phyloP scores from a whole-genome alignment of 2,888 invertebrate genomes.

The Plagodis pulveraria region DNA sequence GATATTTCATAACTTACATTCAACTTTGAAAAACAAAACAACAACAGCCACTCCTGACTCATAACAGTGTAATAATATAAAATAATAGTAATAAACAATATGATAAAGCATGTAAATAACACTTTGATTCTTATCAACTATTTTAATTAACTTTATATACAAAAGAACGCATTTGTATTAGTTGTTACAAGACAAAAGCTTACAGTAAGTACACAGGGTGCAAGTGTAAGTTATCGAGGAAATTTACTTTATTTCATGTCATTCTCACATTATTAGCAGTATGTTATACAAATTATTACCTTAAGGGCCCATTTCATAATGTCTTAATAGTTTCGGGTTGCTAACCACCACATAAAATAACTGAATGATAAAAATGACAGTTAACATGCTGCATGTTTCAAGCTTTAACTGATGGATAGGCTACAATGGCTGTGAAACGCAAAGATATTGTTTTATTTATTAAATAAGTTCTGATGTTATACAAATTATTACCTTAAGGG shows the following conservation, averaged over 20 bases:
- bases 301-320: no score
- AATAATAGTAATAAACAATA: slow-evolving; percentile 38
- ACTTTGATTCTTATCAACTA: slow-evolving; percentile 35
- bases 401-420: no score
- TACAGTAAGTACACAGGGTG: background rate
- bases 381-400: no score
- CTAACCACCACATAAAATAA: no score
- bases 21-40: slow-evolving; percentile 48
- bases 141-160: slow-evolving; percentile 29
- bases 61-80: slow-evolving; percentile 63
- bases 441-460: no score
- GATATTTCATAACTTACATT: slow-evolving; percentile 38
- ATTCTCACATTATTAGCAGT: no score
- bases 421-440: no score
- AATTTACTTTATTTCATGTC: background rate
- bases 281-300: no score
- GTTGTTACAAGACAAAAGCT: slow-evolving; percentile 14
- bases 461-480: no score
- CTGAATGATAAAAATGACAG: no score
- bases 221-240: background rate
- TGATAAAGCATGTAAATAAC: slow-evolving; percentile 48
- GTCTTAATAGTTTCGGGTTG: no score
- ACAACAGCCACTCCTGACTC: slow-evolving; percentile 65
- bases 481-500: no score
- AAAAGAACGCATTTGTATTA: slow-evolving; percentile 32